These are phyloP conservation scores for Pogona vitticeps DNA, from an alignment of 2,113 vertebrate genomes.

Conservation along the genomic window DNA sequence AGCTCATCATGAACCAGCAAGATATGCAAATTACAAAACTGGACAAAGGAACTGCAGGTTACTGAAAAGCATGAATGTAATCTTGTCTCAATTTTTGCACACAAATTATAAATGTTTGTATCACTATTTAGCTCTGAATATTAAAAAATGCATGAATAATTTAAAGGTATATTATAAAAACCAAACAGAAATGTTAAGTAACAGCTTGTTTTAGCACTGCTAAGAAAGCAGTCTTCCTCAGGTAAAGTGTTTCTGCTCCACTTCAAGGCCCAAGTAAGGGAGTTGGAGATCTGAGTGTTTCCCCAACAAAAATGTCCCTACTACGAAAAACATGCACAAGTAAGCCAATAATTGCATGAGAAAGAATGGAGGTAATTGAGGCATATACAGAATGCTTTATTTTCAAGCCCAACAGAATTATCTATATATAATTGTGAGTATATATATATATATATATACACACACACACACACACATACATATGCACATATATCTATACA, in stretches of 20 bases:
- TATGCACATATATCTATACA: too few relatives aligned
- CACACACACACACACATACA: too few relatives aligned
- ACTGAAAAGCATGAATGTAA: conserved; percentile 58
- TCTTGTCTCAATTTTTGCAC: conserved; percentile 58
- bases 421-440: too few relatives aligned
- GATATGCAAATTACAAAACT: conserved; percentile 65
- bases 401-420: too few relatives aligned
- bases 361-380: too few relatives aligned
- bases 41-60: conserved; percentile 57
- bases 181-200: background rate
- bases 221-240: background rate
- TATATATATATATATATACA: too few relatives aligned
- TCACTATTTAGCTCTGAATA: conserved; percentile 39
- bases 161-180: conserved; percentile 22
- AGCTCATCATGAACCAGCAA: conserved; percentile 70
- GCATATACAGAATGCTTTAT: too few relatives aligned
- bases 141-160: conserved; percentile 25
- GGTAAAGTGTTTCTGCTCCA: background rate
- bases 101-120: conserved; percentile 44
- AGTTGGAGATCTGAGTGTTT: background rate
- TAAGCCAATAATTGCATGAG: too few relatives aligned
- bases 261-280: background rate
- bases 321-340: too few relatives aligned
- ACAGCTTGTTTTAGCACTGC: background rate
- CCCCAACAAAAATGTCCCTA: too few relatives aligned